Conservation (phyloP, 2,888 invertebrate genomes). For the Loripinus fragilis region DNA sequence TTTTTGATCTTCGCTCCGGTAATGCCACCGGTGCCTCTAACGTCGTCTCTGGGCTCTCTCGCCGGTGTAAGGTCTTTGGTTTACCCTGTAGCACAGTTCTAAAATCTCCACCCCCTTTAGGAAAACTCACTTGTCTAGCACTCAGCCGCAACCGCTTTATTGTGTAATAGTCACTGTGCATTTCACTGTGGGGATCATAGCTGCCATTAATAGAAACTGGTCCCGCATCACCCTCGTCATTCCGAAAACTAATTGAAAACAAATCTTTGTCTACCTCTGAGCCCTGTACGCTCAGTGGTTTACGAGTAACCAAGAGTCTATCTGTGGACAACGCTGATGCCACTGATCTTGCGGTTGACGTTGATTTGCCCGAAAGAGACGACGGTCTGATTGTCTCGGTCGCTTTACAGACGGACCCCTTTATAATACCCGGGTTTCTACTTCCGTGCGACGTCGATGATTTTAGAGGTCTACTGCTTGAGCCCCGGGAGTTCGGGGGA, state of each 20-base stretch:
- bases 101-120: conserved; percentile 48
- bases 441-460: conserved; percentile 7
- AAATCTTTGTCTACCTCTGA: conserved; percentile 40
- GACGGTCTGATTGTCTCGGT: conserved; percentile 36
- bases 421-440: conserved; percentile 28
- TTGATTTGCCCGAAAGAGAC: conserved; percentile 29
- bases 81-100: conserved; percentile 54
- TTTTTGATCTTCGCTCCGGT: conserved; percentile 44
- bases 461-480: conserved; percentile 4
- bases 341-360: neutral
- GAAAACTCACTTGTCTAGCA: conserved; percentile 57
- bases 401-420: conserved; percentile 39
- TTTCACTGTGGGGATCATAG: conserved; percentile 59
- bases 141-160: conserved; percentile 56
- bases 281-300: conserved; percentile 4
- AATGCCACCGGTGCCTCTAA: conserved; percentile 9
- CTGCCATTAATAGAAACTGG: neutral
- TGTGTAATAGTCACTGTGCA: conserved; percentile 62
- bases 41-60: conserved; percentile 43
- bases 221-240: conserved; percentile 22
- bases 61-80: conserved; percentile 53
- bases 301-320: neutral
- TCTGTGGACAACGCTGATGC: conserved; percentile 5
- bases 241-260: conserved; percentile 48
- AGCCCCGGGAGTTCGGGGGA: conserved; percentile 20